Base-by-base conservation (phyloP, 2,797 vertebrate genomes). In the Tenualosa thibaudeaui region DNA sequence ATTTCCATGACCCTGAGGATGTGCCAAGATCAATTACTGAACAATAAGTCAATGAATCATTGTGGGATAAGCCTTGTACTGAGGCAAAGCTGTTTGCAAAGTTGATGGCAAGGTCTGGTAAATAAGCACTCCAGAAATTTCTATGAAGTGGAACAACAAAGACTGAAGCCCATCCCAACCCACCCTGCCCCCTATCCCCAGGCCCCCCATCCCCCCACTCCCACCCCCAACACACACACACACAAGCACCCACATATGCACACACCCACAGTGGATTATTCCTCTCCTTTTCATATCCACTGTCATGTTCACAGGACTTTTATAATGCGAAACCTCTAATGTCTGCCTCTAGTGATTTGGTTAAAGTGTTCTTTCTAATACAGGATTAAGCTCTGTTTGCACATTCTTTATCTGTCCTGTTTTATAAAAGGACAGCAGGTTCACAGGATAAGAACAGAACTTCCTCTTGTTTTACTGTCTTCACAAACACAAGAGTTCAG, bases 301-400 rank as follows among this genome's bases (percentile, higher is more conserved):
- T 37, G 24, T 26, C 62, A 68, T 26, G 24, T 68, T 68, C 10
- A 68, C 62, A 68, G 26, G 2, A 31, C 31, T 37, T n/a, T 68
- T 26, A 15, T 37, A 68, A 68, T 68, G 62, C 62, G 31, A 68
- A 37, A 68, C 10, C 26, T 68, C 26, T 31, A 65, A 65, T 65
- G 60, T 24, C n/a, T 65, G n/a, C 10, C 60, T 68, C 62, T 31
- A 24, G 62, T 68, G 62, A 68, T 37, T 68, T 9, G 62, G 62
- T 13, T 68, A 31, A 68, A 68, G 10, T 13, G 26, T 68, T 68
- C 26, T 31, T 68, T 68, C 62, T 31, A 68, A 68, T 68, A 68
- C 26, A 37, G 62, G 62, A 68, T 68, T 68, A 68, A 31, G 24
- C 62, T 68, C 62, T 68, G 62, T 68, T 68, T 62, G 58, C 58